Conservation (phyloP, 2,888 invertebrate species). For the Melinaea marsaeus region DNA sequence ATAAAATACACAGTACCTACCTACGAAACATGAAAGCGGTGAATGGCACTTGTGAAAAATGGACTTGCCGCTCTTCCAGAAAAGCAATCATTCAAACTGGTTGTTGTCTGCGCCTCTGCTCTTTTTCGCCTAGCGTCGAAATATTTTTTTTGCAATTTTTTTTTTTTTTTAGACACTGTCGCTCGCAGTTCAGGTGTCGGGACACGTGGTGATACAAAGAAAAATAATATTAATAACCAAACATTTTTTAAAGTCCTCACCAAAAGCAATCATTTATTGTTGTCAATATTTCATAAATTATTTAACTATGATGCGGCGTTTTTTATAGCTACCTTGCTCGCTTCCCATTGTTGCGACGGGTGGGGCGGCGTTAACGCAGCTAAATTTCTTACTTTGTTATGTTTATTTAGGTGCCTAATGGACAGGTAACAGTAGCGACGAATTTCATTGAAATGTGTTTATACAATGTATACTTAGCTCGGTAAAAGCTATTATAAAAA, state of each 20-base stretch:
- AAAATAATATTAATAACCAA: conserved; percentile 76
- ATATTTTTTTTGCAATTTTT: conserved; percentile 52
- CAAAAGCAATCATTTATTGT: conserved; percentile 66
- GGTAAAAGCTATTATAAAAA: conserved; percentile 14
- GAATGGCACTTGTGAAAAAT: conserved; percentile 79
- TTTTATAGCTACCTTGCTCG: conserved; percentile 58
- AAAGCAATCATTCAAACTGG: conserved; percentile 78
- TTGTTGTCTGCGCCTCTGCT: conserved; percentile 77
- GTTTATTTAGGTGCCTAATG: conserved; percentile 73
- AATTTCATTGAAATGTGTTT: conserved; percentile 32
- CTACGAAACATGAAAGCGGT: conserved; percentile 71
- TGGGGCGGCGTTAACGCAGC: conserved; percentile 56
- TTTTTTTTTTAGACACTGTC: conserved; percentile 67
- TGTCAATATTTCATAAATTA: conserved; percentile 78
- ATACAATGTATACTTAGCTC: conserved; percentile 14
- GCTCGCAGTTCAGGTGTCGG: conserved; percentile 75
- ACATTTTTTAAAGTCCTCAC: conserved; percentile 73
- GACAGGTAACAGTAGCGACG: conserved; percentile 60
- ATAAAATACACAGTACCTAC: conserved; percentile 64
- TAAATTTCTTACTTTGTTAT: conserved; percentile 60
- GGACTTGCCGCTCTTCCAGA: conserved; percentile 77
- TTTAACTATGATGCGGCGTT: conserved; percentile 72
- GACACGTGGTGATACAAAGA: conserved; percentile 76
- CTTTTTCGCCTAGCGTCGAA: conserved; percentile 66
- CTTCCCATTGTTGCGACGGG: conserved; percentile 58